Percentiles rank a stretch among this genome's conserved stretches.
Conservation (phyloP, 2,888 invertebrate genomes). For the Limenitis camilla region DNA sequence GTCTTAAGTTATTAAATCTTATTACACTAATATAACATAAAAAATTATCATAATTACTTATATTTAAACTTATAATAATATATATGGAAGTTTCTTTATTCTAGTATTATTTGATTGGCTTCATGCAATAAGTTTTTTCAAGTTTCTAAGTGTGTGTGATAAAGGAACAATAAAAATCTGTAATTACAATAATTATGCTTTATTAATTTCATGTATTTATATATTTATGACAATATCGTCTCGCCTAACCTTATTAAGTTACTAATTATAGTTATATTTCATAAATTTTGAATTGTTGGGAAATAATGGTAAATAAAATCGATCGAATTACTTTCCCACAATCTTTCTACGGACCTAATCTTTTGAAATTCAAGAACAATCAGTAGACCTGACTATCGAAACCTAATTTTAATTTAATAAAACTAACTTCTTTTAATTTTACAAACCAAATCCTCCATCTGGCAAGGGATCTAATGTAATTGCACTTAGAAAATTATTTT, state of each 20-base stretch:
- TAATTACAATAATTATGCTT: constrained; percentile 74
- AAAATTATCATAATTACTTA: background rate
- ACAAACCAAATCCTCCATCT: constrained; percentile 57
- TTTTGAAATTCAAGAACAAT: constrained; percentile 50
- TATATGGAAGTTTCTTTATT: background rate
- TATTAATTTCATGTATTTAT: constrained; percentile 77
- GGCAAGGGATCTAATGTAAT: constrained; percentile 50
- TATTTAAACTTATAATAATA: background rate
- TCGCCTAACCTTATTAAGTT: constrained; percentile 75
- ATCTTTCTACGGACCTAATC: constrained; percentile 53
- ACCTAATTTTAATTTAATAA: constrained; percentile 54
- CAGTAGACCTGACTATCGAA: constrained; percentile 53
- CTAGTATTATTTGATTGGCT: no score
- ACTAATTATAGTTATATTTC: constrained; percentile 73
- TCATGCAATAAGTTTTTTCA: background rate
- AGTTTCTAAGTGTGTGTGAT: constrained; percentile 2
- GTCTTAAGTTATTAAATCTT: no score
- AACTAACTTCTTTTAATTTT: constrained; percentile 49
- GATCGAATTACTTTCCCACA: constrained; percentile 55
- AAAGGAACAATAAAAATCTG: constrained; percentile 52
- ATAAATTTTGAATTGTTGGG: constrained; percentile 74
- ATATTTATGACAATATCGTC: constrained; percentile 77
- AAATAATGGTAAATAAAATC: constrained; percentile 70
- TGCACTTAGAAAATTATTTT: constrained; percentile 28
- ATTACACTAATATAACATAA: no score